These are phyloP conservation scores for Lathamus discolor DNA, from an alignment of 2,113 vertebrate genomes.

Conservation along the genomic window DNA sequence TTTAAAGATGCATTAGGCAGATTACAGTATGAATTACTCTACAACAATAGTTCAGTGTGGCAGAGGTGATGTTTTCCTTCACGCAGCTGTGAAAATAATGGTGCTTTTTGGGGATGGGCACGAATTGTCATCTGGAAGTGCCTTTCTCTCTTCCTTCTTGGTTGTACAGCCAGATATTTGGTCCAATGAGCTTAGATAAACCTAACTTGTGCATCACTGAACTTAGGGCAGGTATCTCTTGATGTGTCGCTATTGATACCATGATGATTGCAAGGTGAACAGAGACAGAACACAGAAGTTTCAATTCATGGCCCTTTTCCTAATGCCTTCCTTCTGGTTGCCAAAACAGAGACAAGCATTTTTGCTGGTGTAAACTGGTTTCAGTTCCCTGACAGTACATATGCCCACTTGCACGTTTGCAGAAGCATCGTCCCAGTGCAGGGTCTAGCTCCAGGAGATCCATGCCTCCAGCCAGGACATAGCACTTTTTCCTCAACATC, in stretches of 20 bases:
- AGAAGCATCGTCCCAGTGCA: background rate
- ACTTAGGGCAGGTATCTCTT: background rate
- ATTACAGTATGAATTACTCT: background rate
- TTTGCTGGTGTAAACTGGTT: background rate
- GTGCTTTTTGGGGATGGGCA: background rate
- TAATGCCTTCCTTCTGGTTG: background rate
- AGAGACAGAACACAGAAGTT: background rate
- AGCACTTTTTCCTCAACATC: background rate
- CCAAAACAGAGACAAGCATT: background rate
- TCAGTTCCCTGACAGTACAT: background rate
- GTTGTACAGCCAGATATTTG: background rate
- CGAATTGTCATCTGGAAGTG: background rate
- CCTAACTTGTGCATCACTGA: background rate
- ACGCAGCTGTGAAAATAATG: background rate
- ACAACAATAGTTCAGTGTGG: background rate
- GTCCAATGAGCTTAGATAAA: background rate
- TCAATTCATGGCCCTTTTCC: background rate
- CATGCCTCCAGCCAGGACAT: background rate
- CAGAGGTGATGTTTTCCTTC: background rate
- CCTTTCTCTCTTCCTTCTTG: background rate
- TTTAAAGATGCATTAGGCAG: background rate
- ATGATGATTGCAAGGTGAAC: background rate
- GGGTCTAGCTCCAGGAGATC: background rate
- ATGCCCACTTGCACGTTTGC: background rate
- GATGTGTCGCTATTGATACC: background rate